Conservation (phyloP, 1,140 invertebrate species). For the Ridgeia piscesae region DNA sequence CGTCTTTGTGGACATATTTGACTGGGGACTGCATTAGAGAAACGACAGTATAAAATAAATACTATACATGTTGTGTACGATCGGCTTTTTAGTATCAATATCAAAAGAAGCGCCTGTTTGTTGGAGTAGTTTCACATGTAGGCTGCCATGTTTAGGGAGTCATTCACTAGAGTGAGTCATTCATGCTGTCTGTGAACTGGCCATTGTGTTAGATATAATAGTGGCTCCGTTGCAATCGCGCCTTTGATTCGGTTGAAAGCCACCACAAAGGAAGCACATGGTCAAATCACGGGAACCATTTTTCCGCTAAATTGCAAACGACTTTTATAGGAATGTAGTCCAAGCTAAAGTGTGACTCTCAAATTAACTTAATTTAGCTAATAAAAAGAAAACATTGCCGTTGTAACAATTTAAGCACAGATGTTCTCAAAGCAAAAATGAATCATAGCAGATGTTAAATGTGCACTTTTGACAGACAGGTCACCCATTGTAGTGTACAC, state of each 20-base stretch:
- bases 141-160: background rate
- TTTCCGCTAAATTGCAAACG: background rate
- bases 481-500: background rate
- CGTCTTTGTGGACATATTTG: background rate
- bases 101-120: background rate
- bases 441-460: background rate
- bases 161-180: background rate
- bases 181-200: background rate
- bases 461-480: background rate
- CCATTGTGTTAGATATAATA: background rate
- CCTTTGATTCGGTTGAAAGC: background rate
- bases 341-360: background rate
- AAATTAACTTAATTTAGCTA: background rate
- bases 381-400: background rate
- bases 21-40: background rate
- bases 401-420: background rate
- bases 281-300: background rate
- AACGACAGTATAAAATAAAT: background rate
- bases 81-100: background rate
- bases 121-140: background rate
- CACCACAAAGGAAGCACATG: background rate
- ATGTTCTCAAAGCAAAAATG: background rate
- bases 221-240: background rate
- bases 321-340: background rate
- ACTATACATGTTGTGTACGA: background rate